Base-by-base conservation (phyloP, 2,888 invertebrate genomes). In the Sicus ferrugineus region DNA sequence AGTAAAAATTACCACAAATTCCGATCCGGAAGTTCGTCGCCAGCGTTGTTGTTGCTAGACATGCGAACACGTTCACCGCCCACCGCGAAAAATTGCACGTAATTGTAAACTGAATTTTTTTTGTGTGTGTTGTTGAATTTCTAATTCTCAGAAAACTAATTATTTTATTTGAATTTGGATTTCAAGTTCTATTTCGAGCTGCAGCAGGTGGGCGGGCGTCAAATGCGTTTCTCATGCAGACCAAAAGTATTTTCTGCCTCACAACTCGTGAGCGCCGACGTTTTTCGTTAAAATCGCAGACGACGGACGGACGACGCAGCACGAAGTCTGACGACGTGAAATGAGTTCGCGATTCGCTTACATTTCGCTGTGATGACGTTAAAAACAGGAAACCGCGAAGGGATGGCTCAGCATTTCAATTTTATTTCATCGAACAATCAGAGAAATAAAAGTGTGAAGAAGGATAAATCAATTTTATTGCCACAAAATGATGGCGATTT, bases 271-370 rank as follows among this genome's bases (percentile, higher is more conserved):
- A 28, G 11, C 54, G 26, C 23, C 26, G 26, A 9, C 54, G 54
- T 54, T 23, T 42, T 61, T 34, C 61, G 11, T 42, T 61, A 42
- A 42, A 42, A 61, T 61, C 42, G 16, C 42, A 14, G n/a, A n/a
- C n/a, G n/a, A n/a, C n/a, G n/a, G n/a, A n/a, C n/a, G n/a, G n/a
- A n/a, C n/a, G n/a, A n/a, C n/a, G n/a, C n/a, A n/a, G n/a, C n/a
- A 42, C 16, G 23, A 61, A 19, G 28, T 16, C 28, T 30, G 28
- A n/a, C 23, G 61, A 61, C 61, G 42, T 61, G 61, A 21, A 61
- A 42, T 61, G 61, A 61, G 38, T 61, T 61, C 42, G 61, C 42
- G 26, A 21, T 42, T 38, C 42, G 23, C 16, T 14, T 23, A 19
- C 23, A 21, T 52, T 23, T 28, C 26, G 23, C 26, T 23, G 14